Base-by-base conservation (phyloP, 2,113 vertebrate species). In the Serranochromis macrocephalus region DNA sequence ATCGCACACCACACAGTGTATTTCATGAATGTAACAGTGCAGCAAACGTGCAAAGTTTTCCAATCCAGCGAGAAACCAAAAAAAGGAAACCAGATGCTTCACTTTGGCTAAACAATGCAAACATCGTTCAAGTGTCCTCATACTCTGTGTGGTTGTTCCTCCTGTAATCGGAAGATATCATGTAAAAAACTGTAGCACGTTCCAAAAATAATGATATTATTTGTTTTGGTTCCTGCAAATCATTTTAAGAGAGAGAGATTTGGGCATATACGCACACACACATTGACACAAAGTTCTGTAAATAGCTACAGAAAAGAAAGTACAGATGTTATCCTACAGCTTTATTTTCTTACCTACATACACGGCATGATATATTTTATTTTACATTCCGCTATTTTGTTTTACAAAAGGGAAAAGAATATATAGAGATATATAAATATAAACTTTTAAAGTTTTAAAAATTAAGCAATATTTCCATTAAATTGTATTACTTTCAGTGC, bases 301-400 rank as follows among this genome's bases (percentile, higher is more conserved):
- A 92, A 96, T 94, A 95, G 89, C 81, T 89, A 93, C 93, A 94
- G 84, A 94, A 90, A 58, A 91, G 80, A 38, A 89, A 92, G 86
- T 93, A 92, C 75, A 93, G 85, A 89, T 92, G 87, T 81, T 92
- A 90, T 85, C 85, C 88, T 92, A 89, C 45, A n/a, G 85, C 88
- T 96, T 96, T 97, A 96, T 97, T 97, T 97, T 97, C 94, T 92
- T 97, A 97, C 92, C 79, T 82, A 88, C 93, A 91, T 92, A 83
- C 90, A 93, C 92, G 89, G 88, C 89, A 83, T 55, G 91, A 89
- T 93, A 95, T 94, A 94, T 94, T 93, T 95, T 93, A 93, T 94
- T 95, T 95, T 93, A 90, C 91, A 93, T 93, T 95, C 83, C 90
- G 87, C 92, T 90, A 93, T 95, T 95, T 95, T 94, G 93, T 96